Percentiles rank a stretch among this genome's conserved stretches.
Conservation (phyloP, 2,113 vertebrate genomes). For the Centrocercus urophasianus region DNA sequence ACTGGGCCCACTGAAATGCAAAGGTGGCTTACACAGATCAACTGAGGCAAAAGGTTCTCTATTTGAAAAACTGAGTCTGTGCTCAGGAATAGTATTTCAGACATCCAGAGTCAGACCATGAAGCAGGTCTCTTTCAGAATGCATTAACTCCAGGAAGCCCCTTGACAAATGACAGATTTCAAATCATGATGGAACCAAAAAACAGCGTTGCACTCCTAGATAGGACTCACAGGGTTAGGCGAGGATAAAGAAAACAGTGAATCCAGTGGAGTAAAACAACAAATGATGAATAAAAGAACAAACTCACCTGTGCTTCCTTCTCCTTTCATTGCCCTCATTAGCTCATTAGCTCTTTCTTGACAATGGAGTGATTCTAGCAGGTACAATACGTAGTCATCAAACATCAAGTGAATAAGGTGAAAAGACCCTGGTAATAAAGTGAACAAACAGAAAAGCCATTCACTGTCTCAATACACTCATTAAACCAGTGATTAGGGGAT, state of each 20-base stretch:
- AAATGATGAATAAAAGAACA: not conserved
- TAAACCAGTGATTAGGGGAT: not conserved
- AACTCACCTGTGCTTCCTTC: constrained; percentile 89
- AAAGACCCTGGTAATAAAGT: constrained; percentile 88
- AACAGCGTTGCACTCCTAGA: not conserved
- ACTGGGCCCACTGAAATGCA: not conserved
- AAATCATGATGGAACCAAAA: not conserved
- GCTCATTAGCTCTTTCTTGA: constrained; percentile 95
- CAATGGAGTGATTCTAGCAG: constrained; percentile 96
- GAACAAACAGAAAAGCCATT: constrained; percentile 48
- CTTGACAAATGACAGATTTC: not conserved
- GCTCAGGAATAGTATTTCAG: not conserved
- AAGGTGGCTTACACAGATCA: not conserved
- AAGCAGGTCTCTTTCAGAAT: not conserved
- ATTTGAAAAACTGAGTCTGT: not conserved
- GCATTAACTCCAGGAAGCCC: not conserved
- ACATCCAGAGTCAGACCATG: not conserved
- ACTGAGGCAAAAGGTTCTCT: not conserved
- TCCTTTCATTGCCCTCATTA: constrained; percentile 96
- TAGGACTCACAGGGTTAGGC: not conserved
- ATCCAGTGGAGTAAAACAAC: not conserved
- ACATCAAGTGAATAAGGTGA: constrained; percentile 98
- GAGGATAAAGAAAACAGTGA: not conserved
- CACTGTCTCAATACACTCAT: constrained; percentile 29
- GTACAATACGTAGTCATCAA: constrained; percentile 98